These are phyloP conservation scores for Accipiter cooperii DNA, from an alignment of 2,113 vertebrate genomes.

Conservation along the genomic window DNA sequence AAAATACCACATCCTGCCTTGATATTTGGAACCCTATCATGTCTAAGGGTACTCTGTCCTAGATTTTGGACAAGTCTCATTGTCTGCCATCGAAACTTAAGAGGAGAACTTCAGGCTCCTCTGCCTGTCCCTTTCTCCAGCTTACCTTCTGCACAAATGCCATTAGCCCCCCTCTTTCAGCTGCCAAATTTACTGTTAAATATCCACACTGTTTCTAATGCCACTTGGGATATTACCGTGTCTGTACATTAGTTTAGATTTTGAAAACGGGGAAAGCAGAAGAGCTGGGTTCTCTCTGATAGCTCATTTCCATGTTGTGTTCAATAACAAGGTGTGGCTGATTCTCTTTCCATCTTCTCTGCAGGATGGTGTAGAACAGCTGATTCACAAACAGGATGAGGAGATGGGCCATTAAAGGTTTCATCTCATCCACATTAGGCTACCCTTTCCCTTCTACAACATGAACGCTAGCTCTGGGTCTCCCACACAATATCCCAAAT, in stretches of 20 bases:
- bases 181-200: not conserved
- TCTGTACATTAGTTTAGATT: not conserved
- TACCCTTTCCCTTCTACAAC: not conserved
- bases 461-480: not conserved
- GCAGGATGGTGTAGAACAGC: not conserved
- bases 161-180: not conserved
- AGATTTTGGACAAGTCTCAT: not conserved
- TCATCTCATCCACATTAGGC: not conserved
- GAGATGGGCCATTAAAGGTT: not conserved
- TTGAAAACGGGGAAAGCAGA: not conserved
- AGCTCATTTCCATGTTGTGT: not conserved
- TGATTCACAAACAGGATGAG: not conserved
- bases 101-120: not conserved
- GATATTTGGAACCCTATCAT: not conserved
- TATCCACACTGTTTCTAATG: not conserved
- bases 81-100: not conserved
- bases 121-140: not conserved
- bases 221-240: not conserved
- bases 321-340: not conserved
- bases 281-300: not conserved
- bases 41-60: not conserved
- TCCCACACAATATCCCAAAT: not conserved
- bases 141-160: not conserved
- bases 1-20: not conserved
- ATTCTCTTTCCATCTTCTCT: not conserved